Base-by-base conservation (phyloP, 2,797 vertebrate species). In the Prunella strophiata region DNA sequence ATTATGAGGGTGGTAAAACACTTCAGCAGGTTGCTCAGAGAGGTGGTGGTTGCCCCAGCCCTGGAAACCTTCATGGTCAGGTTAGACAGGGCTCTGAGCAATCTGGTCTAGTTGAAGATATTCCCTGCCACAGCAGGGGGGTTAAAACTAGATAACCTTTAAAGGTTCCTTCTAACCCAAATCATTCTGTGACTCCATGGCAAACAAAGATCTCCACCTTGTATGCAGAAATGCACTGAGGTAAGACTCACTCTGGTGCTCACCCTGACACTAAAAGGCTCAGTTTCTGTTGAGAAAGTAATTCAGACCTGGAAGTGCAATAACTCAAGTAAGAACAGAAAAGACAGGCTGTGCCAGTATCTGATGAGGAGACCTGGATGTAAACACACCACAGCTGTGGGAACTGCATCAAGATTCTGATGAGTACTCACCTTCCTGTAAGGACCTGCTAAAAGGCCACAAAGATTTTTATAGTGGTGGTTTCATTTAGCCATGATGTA, bases 361-460 rank as follows among this genome's bases (percentile, higher is more conserved):
- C 67, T 81, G 62, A 83, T 57, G 47, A 77, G 42, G 36, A 89
- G 50, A 80, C 61, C n/a, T 47, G 52, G 68, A 63, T 51, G 58
- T 80, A 95, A 92, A 94, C 79, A 85, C 15, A 85, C 34, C 22
- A 20, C 23, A n/a, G 66, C 76, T 95, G 90, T 91, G 85, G 80
- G 93, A 96, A 94, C 73, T 54, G 73, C 80, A 81, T 40, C 40
- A 48, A 59, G 54, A 73, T 89, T 74, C 85, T 94, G 70, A 90
- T 81, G 90, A 93, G 55, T 47, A 75, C 73, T 90, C 23, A 34
- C 62, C 77, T 86, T 91, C 95, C 84, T 96, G 96, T 93, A 92
- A 73, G 91, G 78, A 95, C 96, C 89, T 96, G 92, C 76, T 85
- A 16, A 82, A 83, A 93, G 86, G 70, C 92, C 95, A 94, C 88